phyloP scores from a whole-genome alignment of 2,797 vertebrate species.

The Enteromius trimaculatus region DNA sequence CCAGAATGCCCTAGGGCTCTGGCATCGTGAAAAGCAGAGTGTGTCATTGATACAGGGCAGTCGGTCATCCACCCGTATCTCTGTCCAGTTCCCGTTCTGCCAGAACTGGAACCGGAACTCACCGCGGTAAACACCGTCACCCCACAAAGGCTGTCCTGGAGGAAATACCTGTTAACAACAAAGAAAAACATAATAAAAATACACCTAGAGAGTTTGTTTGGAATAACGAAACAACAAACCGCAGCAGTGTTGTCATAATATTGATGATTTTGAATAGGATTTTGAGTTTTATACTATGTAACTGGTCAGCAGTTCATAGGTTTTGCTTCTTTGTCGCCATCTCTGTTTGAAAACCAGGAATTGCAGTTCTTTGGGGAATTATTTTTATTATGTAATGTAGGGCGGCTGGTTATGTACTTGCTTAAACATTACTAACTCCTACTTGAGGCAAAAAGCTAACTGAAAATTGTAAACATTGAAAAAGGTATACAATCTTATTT shows the following conservation, averaged over 20 bases:
- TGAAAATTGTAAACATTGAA: too few species aligned
- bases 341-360: too few species aligned
- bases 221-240: background rate
- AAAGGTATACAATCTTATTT: too few species aligned
- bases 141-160: conserved; percentile 87
- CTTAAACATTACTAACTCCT: too few species aligned
- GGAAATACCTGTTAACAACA: conserved; percentile 82
- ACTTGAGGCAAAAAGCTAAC: too few species aligned
- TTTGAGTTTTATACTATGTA: background rate
- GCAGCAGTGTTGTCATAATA: background rate
- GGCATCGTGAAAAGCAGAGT: conserved; percentile 93
- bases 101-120: conserved; percentile 87
- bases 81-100: conserved; percentile 90
- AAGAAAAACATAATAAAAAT: background rate
- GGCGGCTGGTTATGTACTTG: too few species aligned
- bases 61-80: conserved; percentile 89
- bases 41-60: conserved; percentile 88
- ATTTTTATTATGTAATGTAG: too few species aligned
- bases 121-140: conserved; percentile 82
- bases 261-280: background rate
- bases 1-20: conserved; percentile 89
- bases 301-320: background rate
- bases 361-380: too few species aligned
- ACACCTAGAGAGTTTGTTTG: background rate
- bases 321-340: too few species aligned